Evolutionary conservation across 2,888 invertebrate species (phyloP).

Genomic region (Volucella zonaria): DNA sequence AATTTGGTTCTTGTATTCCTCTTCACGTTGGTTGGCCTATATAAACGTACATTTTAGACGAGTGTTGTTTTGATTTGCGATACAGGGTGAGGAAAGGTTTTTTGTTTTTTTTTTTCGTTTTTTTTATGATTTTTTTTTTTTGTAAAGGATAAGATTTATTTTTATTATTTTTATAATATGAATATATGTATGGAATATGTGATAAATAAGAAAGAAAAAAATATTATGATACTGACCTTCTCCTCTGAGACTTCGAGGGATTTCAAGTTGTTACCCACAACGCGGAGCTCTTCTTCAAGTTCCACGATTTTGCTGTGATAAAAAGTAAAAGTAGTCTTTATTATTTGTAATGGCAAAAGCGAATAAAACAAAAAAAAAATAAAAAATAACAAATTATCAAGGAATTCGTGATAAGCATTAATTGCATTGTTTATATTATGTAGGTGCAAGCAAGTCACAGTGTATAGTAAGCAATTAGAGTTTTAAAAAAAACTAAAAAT

Average conservation of each 20-base stretch:
- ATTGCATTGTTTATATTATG: no score
- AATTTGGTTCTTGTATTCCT: constrained; percentile 99
- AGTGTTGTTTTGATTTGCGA: constrained; percentile 62
- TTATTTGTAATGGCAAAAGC: neutral
- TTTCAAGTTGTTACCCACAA: constrained; percentile 99
- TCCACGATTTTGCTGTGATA: constrained; percentile 97
- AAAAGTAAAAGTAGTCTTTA: constrained; percentile 75
- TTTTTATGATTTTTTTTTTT: constrained; percentile 73
- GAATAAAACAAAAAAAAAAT: no score
- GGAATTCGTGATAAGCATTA: no score
- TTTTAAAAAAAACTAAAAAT: no score
- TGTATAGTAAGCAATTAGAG: no score
- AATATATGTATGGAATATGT: no score
- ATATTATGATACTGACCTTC: constrained; percentile 89
- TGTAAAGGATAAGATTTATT: constrained; percentile 27
- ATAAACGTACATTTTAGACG: constrained; percentile 38
- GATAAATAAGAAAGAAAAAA: constrained; percentile 12
- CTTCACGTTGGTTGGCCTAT: constrained; percentile 99
- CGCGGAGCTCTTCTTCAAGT: constrained; percentile 99
- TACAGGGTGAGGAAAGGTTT: constrained; percentile 18
- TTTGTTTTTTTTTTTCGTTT: constrained; percentile 77
- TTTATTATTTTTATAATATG: constrained; percentile 26
- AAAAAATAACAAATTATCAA: no score
- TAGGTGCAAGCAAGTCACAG: no score
- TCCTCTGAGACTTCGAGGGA: constrained; percentile 99